Conservation (phyloP, 2,888 invertebrate species). For the Sceliomorpha sp. region DNA sequence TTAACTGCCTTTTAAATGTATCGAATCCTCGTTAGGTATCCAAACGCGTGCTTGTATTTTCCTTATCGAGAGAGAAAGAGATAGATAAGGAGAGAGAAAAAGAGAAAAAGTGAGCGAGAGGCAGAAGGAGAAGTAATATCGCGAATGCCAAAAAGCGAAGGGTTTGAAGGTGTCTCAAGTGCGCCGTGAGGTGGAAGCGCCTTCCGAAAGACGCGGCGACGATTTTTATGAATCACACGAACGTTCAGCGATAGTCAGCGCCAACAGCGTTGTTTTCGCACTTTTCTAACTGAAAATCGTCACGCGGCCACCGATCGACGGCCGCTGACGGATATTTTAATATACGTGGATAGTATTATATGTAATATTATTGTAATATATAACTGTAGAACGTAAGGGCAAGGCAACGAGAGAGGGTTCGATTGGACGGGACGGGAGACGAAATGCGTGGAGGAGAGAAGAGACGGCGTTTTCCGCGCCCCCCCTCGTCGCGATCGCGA, state of each 20-base stretch:
- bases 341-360: constrained; percentile 79
- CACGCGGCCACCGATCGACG: constrained; percentile 60
- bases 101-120: too few species aligned
- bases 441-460: constrained; percentile 61
- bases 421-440: constrained; percentile 58
- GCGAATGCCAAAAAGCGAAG: constrained; percentile 9
- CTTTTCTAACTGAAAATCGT: constrained; percentile 65
- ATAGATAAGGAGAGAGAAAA: too few species aligned
- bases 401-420: constrained; percentile 60
- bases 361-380: constrained; percentile 80
- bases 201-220: constrained; percentile 27
- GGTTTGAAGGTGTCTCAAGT: too few species aligned
- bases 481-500: neutral
- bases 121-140: too few species aligned
- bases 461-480: constrained; percentile 17
- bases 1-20: too few species aligned
- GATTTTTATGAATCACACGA: constrained; percentile 24
- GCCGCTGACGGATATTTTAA: constrained; percentile 75
- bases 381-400: constrained; percentile 70
- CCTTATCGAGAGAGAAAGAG: too few species aligned
- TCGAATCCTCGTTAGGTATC: too few species aligned
- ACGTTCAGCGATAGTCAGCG: constrained; percentile 39
- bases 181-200: neutral
- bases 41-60: too few species aligned
- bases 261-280: constrained; percentile 17